Evolutionary conservation across 2,113 vertebrate genomes (phyloP).

Genomic region (Gymnogyps californianus): DNA sequence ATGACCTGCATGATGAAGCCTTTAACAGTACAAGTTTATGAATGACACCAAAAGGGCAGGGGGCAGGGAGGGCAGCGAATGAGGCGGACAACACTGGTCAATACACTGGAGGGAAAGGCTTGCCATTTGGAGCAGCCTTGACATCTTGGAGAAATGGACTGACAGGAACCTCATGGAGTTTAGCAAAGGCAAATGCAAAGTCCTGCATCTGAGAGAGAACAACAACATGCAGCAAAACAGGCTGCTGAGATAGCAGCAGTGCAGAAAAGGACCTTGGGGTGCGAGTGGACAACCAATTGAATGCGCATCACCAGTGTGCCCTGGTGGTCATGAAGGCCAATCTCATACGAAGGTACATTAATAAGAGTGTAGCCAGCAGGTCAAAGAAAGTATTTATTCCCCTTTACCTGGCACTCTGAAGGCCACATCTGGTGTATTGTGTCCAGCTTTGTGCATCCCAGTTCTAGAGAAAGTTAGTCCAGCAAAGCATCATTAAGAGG

Average conservation of each 20-base stretch:
- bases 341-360: not conserved
- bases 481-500: not conserved
- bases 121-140: not conserved
- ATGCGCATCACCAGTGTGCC: not conserved
- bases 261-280: not conserved
- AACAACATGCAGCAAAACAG: not conserved
- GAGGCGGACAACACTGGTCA: not conserved
- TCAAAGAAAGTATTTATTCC: not conserved
- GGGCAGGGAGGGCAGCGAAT: rapidly evolving
- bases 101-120: not conserved
- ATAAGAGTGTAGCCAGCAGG: not conserved
- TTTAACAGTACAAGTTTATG: not conserved
- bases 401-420: not conserved
- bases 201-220: not conserved
- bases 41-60: not conserved
- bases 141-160: not conserved
- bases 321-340: not conserved
- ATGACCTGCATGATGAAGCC: not conserved
- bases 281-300: not conserved
- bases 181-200: not conserved
- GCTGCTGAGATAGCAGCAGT: not conserved
- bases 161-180: not conserved
- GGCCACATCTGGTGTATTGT: not conserved
- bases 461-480: not conserved
- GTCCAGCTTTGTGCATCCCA: not conserved